phyloP scores from a whole-genome alignment of 2,888 invertebrate genomes.

The Catocala fraxini region DNA sequence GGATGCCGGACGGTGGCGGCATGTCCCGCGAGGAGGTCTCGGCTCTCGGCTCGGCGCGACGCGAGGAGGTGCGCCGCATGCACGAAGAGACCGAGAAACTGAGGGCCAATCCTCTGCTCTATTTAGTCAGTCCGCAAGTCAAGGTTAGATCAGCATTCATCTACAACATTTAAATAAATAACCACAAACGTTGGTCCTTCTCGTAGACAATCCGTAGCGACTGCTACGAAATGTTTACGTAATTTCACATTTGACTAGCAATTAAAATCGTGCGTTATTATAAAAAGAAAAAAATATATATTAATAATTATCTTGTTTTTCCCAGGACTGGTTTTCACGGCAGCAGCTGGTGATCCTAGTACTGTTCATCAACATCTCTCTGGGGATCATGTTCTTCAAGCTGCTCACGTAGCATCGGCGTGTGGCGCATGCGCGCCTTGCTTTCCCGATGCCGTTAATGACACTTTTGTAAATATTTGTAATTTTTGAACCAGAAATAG shows the following conservation, averaged over 20 bases:
- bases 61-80: conserved; percentile 97
- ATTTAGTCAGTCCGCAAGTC: conserved; percentile 98
- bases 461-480: conserved; percentile 75
- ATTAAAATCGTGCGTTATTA: background rate
- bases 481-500: conserved; percentile 69
- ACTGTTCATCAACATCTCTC: conserved; percentile 96
- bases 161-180: background rate
- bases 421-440: conserved; percentile 76
- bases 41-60: conserved; percentile 96
- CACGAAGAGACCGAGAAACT: conserved; percentile 97
- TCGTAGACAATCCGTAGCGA: conserved; percentile 15
- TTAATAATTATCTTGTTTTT: conserved; percentile 26
- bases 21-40: conserved; percentile 99
- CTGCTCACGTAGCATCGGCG: conserved; percentile 96
- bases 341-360: conserved; percentile 98
- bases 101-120: conserved; percentile 97
- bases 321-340: conserved; percentile 98
- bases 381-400: conserved; percentile 98
- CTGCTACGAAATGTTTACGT: conserved; percentile 36
- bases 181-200: background rate
- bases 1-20: conserved; percentile 90
- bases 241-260: background rate
- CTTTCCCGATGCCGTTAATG: conserved; percentile 53
- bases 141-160: conserved; percentile 89
- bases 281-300: background rate